Percentiles rank a stretch among this genome's conserved stretches.
These are phyloP conservation scores for Odontocerum albicorne DNA, from an alignment of 2,888 invertebrate genomes.

Conservation along the genomic window DNA sequence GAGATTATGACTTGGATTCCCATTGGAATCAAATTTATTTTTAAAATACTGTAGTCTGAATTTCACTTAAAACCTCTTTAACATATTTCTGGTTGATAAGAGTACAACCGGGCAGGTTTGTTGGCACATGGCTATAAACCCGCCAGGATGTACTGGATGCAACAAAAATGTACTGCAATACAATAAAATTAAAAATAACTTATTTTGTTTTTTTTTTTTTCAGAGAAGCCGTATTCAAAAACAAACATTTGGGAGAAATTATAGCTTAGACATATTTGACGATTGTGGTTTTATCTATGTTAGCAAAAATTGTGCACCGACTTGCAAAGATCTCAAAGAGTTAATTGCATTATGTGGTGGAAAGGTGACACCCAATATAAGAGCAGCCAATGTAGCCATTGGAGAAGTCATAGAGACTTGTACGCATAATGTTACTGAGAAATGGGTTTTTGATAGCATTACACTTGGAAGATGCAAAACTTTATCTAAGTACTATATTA, in stretches of 20 bases:
- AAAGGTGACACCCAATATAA: slow-evolving; percentile 48
- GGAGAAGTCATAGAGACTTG: slow-evolving; percentile 46
- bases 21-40: too few species aligned
- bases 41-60: too few species aligned
- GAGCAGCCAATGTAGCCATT: slow-evolving; percentile 57
- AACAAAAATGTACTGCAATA: too few species aligned
- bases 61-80: too few species aligned
- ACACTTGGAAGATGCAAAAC: slow-evolving; percentile 55
- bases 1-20: too few species aligned
- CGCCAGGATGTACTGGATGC: too few species aligned
- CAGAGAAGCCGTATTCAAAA: slow-evolving; percentile 64
- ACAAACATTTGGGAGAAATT: slow-evolving; percentile 61
- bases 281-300: slow-evolving; percentile 61
- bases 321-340: slow-evolving; percentile 57
- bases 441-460: slow-evolving; percentile 67
- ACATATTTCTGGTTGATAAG: too few species aligned
- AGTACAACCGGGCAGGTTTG: too few species aligned
- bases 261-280: slow-evolving; percentile 61
- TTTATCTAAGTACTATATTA: slow-evolving; percentile 48
- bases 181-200: too few species aligned
- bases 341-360: slow-evolving; percentile 62
- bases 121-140: too few species aligned
- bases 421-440: slow-evolving; percentile 53
- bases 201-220: slow-evolving; percentile 32
- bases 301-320: slow-evolving; percentile 51